Conservation (phyloP, 2,888 invertebrate species). For the Agriopis aurantiaria region DNA sequence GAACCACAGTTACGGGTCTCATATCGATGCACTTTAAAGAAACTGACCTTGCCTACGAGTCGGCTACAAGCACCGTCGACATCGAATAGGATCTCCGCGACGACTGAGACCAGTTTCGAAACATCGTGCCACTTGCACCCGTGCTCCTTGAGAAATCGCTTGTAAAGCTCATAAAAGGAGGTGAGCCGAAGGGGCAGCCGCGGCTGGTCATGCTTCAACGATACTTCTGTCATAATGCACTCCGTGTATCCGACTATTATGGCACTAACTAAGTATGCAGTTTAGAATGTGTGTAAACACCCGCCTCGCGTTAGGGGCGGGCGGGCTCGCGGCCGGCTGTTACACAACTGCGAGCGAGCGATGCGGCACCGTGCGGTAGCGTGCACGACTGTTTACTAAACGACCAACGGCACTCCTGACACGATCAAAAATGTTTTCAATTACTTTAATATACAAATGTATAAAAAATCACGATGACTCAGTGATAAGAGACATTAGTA, state of each 20-base stretch:
- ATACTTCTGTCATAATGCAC: conserved; percentile 73
- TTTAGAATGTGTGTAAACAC: conserved; percentile 46
- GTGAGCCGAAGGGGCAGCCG: conserved; percentile 68
- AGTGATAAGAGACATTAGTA: conserved; percentile 36
- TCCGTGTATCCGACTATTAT: conserved; percentile 52
- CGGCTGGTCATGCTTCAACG: conserved; percentile 66
- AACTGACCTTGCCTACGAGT: conserved; percentile 81
- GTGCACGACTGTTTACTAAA: conserved; percentile 49
- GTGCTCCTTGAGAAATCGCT: conserved; percentile 80
- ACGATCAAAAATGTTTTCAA: conserved; percentile 36
- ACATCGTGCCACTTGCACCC: conserved; percentile 83
- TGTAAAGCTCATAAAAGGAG: conserved; percentile 80
- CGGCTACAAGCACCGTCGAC: conserved; percentile 77
- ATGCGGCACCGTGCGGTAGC: conserved; percentile 51
- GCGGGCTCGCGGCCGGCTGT: conserved; percentile 71
- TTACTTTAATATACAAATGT: conserved; percentile 22
- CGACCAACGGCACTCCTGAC: conserved; percentile 38
- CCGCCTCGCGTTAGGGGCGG: conserved; percentile 63
- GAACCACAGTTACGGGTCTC: conserved; percentile 1
- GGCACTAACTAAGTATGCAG: conserved; percentile 48
- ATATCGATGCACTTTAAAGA: conserved; percentile 20
- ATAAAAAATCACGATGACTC: conserved; percentile 24
- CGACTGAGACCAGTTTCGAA: conserved; percentile 74
- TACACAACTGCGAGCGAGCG: conserved; percentile 74
- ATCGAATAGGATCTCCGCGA: conserved; percentile 81